Conservation (phyloP, 2,113 vertebrate genomes). For the Corythornis madagascariensis region DNA sequence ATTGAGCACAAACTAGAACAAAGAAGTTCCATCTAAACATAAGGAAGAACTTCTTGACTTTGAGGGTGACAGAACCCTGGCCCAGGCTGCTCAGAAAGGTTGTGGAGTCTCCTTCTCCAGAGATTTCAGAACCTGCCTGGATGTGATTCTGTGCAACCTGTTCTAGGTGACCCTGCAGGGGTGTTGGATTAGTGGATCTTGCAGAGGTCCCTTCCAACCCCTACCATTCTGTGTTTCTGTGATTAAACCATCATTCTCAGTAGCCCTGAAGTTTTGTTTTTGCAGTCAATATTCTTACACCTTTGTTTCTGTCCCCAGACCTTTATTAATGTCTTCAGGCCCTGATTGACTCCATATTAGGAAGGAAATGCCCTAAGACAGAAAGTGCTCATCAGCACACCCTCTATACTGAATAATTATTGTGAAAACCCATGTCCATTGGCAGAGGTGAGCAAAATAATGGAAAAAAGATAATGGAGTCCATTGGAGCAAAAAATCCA, state of each 20-base stretch:
- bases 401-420: not conserved
- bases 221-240: not conserved
- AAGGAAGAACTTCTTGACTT: no score
- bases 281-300: not conserved
- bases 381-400: not conserved
- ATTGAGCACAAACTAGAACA: no score
- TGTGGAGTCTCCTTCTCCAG: no score
- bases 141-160: not conserved
- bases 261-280: not conserved
- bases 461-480: slow-evolving; percentile 25
- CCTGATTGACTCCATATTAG: not conserved
- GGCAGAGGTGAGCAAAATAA: slow-evolving; percentile 11
- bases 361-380: slow-evolving; percentile 17
- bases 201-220: not conserved
- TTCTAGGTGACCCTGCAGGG: not conserved
- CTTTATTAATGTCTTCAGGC: not conserved
- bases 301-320: not conserved
- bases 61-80: no score
- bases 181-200: not conserved
- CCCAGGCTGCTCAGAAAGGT: no score
- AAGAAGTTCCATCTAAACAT: no score
- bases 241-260: fast-evolving
- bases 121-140: no score
- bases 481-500: slow-evolving; percentile 26
- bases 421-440: not conserved